Evolutionary conservation across 2,797 vertebrate genomes (phyloP).

Genomic region (Syngnathus acus): DNA sequence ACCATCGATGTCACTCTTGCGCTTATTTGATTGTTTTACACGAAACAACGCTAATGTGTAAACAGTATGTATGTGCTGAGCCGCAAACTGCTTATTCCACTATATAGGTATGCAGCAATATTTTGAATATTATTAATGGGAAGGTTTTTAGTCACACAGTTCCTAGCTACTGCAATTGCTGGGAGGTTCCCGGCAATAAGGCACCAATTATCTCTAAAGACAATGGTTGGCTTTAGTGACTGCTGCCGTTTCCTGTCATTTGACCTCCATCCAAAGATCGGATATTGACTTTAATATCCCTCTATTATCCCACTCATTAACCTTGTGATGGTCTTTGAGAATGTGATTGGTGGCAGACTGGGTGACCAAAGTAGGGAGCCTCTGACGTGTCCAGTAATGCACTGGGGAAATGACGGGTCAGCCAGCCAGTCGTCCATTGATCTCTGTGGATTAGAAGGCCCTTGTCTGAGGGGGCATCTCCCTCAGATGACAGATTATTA

Average conservation of each 20-base stretch:
- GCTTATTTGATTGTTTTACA: no score
- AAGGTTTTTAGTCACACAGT: no score
- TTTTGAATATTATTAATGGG: no score
- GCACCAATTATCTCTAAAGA: constrained; percentile 46
- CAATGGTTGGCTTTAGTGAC: constrained; percentile 31
- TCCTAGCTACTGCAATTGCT: no score
- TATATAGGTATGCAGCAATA: no score
- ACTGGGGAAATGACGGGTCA: constrained; percentile 28
- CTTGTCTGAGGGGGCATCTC: constrained; percentile 70
- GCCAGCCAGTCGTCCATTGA: constrained; percentile 64
- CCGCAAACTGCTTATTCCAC: no score
- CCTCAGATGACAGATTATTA: constrained; percentile 75
- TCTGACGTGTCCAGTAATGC: constrained; percentile 49
- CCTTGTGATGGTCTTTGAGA: constrained; percentile 40
- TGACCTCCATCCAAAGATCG: constrained; percentile 60
- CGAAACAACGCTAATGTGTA: no score
- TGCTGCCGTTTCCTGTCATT: constrained; percentile 18
- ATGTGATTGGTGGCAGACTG: constrained; percentile 33
- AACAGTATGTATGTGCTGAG: no score
- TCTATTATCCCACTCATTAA: constrained; percentile 67
- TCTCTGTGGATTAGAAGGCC: constrained; percentile 71
- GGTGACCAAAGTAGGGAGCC: constrained; percentile 28
- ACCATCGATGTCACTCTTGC: no score
- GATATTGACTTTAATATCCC: constrained; percentile 55
- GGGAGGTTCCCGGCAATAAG: constrained; percentile 40